A percentile compares a stretch with the other conserved stretches of the same genome.
Evolutionary conservation across 2,888 invertebrate species (phyloP).

Genomic region (Sarcophaga caerulescens): DNA sequence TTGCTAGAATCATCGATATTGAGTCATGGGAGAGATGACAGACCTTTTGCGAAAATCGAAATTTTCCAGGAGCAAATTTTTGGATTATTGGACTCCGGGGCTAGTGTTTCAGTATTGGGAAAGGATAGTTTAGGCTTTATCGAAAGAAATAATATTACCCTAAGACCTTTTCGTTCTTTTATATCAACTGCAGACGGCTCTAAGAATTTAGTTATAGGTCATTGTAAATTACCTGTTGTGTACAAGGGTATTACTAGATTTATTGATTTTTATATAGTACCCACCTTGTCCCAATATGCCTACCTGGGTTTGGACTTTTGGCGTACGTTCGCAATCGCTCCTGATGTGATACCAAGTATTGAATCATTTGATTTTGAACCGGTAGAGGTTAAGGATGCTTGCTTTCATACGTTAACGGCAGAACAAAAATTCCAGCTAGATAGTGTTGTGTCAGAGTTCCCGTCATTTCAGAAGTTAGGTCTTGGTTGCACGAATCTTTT

Average conservation of each 20-base stretch:
- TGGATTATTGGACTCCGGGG: constrained; percentile 45
- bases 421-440: constrained; percentile 22
- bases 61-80: constrained; percentile 7
- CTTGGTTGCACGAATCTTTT: constrained; percentile 16
- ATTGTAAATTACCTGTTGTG: constrained; percentile 11
- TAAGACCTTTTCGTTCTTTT: constrained; percentile 18
- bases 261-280: constrained; percentile 26
- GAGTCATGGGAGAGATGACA: background rate
- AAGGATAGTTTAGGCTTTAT: constrained; percentile 40
- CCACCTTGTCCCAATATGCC: constrained; percentile 13
- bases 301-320: constrained; percentile 15
- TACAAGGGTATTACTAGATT: background rate
- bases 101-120: constrained; percentile 42
- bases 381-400: background rate
- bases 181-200: constrained; percentile 48
- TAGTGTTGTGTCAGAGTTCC: constrained; percentile 10
- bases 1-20: constrained; percentile 14
- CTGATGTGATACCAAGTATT: background rate
- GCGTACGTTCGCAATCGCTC: constrained; percentile 1
- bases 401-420: constrained; percentile 9
- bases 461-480: constrained; percentile 18
- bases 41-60: constrained; percentile 36
- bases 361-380: background rate
- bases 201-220: constrained; percentile 11
- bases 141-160: constrained; percentile 8